These are phyloP conservation scores for Bombus polaris DNA, from an alignment of 1,140 invertebrate genomes.

Conservation along the genomic window DNA sequence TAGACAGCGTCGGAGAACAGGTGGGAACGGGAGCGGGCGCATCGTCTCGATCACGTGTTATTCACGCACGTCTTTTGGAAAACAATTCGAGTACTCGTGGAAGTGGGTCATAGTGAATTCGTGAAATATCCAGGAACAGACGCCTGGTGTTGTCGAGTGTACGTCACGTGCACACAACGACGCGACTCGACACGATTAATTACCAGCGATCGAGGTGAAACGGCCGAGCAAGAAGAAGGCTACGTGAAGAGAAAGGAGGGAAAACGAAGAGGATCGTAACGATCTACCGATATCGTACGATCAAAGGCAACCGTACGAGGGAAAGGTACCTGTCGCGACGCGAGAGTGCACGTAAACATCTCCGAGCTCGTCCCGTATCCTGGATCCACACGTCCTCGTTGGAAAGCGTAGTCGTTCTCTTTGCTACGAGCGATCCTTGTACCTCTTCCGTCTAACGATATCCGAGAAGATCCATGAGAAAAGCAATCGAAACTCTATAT, in stretches of 20 bases:
- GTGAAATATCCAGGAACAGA: not conserved
- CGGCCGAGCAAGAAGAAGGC: not conserved
- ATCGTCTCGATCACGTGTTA: not conserved
- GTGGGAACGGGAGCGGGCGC: not conserved
- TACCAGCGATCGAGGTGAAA: constrained; percentile 23
- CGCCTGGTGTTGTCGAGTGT: not conserved
- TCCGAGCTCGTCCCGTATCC: constrained; percentile 18
- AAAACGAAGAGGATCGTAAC: constrained; percentile 32
- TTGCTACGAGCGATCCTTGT: not conserved
- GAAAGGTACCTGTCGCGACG: constrained; percentile 65
- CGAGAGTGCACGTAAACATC: constrained; percentile 47
- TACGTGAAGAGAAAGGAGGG: not conserved
- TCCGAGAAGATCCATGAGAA: not conserved
- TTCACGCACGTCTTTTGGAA: not conserved
- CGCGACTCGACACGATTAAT: constrained; percentile 30
- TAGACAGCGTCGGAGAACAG: not conserved
- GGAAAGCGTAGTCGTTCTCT: constrained; percentile 29
- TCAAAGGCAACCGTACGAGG: constrained; percentile 53
- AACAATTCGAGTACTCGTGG: not conserved
- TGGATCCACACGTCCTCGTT: constrained; percentile 18
- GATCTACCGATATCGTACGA: constrained; percentile 35
- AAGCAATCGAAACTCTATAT: not conserved
- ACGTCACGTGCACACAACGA: constrained; percentile 16
- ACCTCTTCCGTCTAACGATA: not conserved
- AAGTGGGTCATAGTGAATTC: not conserved